Percentiles rank a stretch among this genome's conserved stretches.
Evolutionary conservation across 1,140 invertebrate genomes (phyloP).

Genomic region (Zaprionus tsacasi): DNA sequence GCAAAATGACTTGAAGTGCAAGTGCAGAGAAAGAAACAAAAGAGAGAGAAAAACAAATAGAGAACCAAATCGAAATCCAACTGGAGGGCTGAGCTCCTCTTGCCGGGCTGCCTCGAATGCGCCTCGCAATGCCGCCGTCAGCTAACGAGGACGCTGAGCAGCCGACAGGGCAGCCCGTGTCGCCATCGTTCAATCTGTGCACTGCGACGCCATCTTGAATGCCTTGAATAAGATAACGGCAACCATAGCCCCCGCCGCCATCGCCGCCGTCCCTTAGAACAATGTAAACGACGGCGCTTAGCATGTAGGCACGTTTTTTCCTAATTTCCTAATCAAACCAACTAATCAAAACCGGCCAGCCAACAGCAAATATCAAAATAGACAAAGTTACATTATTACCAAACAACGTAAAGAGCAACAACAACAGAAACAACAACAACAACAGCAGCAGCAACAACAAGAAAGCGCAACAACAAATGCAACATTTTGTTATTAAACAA

Average conservation of each 20-base stretch:
- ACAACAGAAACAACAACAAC: conserved; percentile 43
- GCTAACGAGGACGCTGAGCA: conserved; percentile 10
- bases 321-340: conserved; percentile 65
- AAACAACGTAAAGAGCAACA: conserved; percentile 43
- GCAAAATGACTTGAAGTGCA: conserved; percentile 78
- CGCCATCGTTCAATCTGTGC: conserved; percentile 27
- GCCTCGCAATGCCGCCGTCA: conserved; percentile 39
- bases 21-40: conserved; percentile 51
- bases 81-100: conserved; percentile 10
- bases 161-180: conserved; percentile 11
- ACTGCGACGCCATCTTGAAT: conserved; percentile 73
- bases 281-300: conserved; percentile 77
- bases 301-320: conserved; percentile 77
- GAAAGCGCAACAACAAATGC: conserved; percentile 39
- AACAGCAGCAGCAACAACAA: conserved; percentile 47
- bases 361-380: conserved; percentile 81
- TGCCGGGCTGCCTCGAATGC: conserved; percentile 8
- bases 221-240: conserved; percentile 11
- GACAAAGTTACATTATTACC: conserved; percentile 80
- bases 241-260: conserved; percentile 5
- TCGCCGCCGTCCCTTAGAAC: conserved; percentile 55
- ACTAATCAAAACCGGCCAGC: conserved; percentile 74
- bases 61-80: background rate
- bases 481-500: conserved; percentile 69
- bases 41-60: background rate